Conservation (phyloP, 2,113 vertebrate species). For the rabbit (Oryctolagus cuniculus) region mOryCun1.1 NC_091435.1:165557501-165558000, state of each 20-base stretch:
- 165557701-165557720: too few relatives aligned
- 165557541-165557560: too few relatives aligned
- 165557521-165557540: too few relatives aligned
- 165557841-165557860: background rate
- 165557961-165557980: background rate
- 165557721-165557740: background rate
- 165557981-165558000: background rate
- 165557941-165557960: background rate
- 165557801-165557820: background rate
- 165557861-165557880: background rate
- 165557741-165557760: background rate
- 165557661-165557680: too few relatives aligned
- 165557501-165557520: too few relatives aligned
- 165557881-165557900: background rate
- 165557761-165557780: background rate
- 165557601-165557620: too few relatives aligned
- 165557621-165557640: too few relatives aligned
- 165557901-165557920: background rate
- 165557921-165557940: background rate
- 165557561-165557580: too few relatives aligned
- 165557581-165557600: too few relatives aligned
- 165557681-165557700: too few relatives aligned
- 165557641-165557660: too few relatives aligned
- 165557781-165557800: background rate
- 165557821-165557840: background rate